These are phyloP conservation scores for Embidobia sp. DNA, from an alignment of 2,888 invertebrate genomes.

Conservation along the genomic window DNA sequence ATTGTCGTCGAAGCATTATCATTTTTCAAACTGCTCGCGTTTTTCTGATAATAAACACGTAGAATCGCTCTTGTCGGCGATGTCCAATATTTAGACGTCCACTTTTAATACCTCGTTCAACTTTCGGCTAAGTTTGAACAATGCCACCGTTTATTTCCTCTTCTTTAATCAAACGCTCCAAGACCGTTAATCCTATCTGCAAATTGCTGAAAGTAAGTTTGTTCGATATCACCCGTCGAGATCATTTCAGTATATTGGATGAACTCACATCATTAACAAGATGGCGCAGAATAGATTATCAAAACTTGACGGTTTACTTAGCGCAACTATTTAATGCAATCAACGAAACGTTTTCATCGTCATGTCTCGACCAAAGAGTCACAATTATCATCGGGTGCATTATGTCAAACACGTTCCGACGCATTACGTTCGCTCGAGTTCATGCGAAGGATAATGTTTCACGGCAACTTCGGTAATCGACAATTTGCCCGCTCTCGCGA, in stretches of 20 bases:
- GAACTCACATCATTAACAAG: conserved; percentile 1
- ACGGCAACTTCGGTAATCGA: conserved; percentile 35
- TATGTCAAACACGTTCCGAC: conserved; percentile 31
- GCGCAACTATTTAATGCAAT: conserved; percentile 24
- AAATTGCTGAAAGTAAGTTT: conserved; percentile 12
- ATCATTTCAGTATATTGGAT: conserved; percentile 25
- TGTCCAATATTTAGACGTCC: background rate
- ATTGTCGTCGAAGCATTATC: background rate
- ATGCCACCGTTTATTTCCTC: background rate
- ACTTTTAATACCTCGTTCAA: background rate
- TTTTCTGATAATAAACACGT: conserved; percentile 13
- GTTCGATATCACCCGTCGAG: conserved; percentile 2
- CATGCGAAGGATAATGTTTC: conserved; percentile 30
- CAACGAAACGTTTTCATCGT: conserved; percentile 12
- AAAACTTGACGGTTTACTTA: conserved; percentile 25
- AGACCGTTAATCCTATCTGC: conserved; percentile 2
- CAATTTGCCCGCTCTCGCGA: conserved; percentile 24
- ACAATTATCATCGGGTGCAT: conserved; percentile 43
- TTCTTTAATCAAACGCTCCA: conserved; percentile 22
- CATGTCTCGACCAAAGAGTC: conserved; percentile 8
- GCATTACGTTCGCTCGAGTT: conserved; percentile 7
- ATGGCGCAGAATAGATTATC: conserved; percentile 12
- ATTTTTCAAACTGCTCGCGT: conserved; percentile 15
- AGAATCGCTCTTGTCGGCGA: background rate
- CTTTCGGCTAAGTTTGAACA: conserved; percentile 7